Evolutionary conservation across 2,113 vertebrate species (phyloP).

Genomic region (Mustela lutreola): DNA sequence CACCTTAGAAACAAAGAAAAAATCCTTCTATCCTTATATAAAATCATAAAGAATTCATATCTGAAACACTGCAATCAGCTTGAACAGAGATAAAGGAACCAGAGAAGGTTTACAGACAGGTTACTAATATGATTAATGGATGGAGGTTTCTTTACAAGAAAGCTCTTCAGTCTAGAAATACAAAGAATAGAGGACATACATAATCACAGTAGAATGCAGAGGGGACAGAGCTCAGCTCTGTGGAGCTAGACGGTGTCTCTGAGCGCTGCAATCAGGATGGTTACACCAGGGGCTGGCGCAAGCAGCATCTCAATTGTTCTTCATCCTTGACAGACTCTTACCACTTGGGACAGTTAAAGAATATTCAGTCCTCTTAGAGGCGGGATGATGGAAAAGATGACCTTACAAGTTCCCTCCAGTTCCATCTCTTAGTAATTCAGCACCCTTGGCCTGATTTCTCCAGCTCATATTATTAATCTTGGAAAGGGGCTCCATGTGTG

Average conservation of each 20-base stretch:
- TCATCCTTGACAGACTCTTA: slow-evolving; percentile 16
- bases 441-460: slow-evolving; percentile 52
- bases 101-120: slow-evolving; percentile 1
- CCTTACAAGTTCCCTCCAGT: slow-evolving; percentile 24
- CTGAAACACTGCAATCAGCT: not conserved
- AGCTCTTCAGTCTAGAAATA: slow-evolving; percentile 42
- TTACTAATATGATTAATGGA: slow-evolving; percentile 15
- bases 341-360: not conserved
- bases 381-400: slow-evolving; percentile 47
- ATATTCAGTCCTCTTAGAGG: not conserved
- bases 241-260: not conserved
- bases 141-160: slow-evolving; percentile 34
- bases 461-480: slow-evolving; percentile 66
- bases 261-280: not conserved
- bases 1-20: slow-evolving; percentile 20
- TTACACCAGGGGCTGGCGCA: not conserved
- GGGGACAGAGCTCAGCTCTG: not conserved
- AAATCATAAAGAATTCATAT: slow-evolving; percentile 40
- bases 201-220: not conserved
- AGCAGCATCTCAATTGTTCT: not conserved
- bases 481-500: slow-evolving; percentile 61
- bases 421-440: slow-evolving; percentile 61
- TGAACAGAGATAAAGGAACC: slow-evolving; percentile 17
- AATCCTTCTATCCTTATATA: not conserved
- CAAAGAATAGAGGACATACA: not conserved